phyloP scores from a whole-genome alignment of 2,113 vertebrate genomes.

The Xiphorhynchus elegans region DNA sequence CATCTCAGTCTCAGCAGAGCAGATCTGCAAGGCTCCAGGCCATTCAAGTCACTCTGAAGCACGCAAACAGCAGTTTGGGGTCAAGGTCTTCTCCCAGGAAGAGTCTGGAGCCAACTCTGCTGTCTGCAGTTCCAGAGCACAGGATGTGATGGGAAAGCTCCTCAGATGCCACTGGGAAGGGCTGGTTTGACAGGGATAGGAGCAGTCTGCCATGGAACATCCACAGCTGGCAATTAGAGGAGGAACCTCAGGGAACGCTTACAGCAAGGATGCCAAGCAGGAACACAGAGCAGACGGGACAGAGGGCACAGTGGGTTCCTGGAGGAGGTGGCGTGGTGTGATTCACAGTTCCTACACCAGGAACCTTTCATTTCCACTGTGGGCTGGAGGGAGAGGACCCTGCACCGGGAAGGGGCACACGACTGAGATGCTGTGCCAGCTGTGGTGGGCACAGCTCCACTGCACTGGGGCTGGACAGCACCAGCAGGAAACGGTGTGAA shows the following conservation, averaged over 20 bases:
- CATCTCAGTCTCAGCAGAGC: not conserved
- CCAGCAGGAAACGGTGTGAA: fast-evolving
- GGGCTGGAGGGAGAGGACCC: not conserved
- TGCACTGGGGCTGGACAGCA: not conserved
- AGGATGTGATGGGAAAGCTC: not conserved
- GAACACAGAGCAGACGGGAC: not conserved
- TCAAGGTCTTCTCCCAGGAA: not conserved
- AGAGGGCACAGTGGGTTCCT: not conserved
- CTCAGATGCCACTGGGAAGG: not conserved
- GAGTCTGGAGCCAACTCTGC: not conserved
- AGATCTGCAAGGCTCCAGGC: not conserved
- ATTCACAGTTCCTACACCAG: not conserved
- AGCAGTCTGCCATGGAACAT: not conserved
- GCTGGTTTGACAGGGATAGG: not conserved
- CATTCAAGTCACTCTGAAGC: not conserved
- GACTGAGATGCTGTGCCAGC: not conserved
- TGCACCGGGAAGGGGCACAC: fast-evolving
- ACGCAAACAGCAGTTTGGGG: not conserved
- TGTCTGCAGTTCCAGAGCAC: not conserved
- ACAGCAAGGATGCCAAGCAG: not conserved
- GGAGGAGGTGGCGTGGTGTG: not conserved
- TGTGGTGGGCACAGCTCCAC: not conserved
- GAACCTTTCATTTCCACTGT: not conserved
- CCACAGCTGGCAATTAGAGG: not conserved
- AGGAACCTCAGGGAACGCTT: not conserved